These are phyloP conservation scores for Ginglymostoma cirratum DNA, from an alignment of 2,113 vertebrate species.

Conservation along the genomic window DNA sequence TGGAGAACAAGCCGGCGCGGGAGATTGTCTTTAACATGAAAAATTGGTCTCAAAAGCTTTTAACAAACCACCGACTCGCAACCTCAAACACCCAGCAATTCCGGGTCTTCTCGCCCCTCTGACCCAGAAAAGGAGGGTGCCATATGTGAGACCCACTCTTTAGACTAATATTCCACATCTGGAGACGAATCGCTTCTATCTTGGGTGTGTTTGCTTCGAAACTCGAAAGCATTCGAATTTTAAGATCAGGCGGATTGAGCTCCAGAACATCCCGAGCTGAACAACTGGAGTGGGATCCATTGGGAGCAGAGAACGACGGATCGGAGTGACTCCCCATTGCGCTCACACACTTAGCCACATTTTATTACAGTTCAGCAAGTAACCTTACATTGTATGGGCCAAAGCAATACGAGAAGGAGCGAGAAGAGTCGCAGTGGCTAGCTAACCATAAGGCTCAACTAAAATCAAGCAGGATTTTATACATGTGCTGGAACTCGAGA, in stretches of 20 bases:
- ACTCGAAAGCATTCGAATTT: neutral
- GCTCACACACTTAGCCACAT: neutral
- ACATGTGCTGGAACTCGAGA: neutral
- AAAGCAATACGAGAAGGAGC: neutral
- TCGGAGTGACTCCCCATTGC: neutral
- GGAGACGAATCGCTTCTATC: neutral
- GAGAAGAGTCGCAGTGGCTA: neutral
- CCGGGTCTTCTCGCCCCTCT: too few species aligned
- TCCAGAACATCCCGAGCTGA: neutral
- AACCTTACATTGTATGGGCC: neutral
- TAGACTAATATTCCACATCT: neutral
- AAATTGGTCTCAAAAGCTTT: too few species aligned
- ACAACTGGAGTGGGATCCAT: neutral
- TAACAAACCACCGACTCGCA: neutral
- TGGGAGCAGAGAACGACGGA: neutral
- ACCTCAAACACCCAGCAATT: too few species aligned
- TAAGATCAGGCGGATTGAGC: neutral
- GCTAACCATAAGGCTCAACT: neutral
- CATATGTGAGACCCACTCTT: neutral
- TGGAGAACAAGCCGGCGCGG: neutral
- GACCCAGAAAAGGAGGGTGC: too few species aligned
- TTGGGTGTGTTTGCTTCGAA: neutral
- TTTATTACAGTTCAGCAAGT: neutral
- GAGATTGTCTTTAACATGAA: neutral
- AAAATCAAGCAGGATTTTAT: neutral